Evolutionary conservation across 2,797 vertebrate species (phyloP), one percentile per base, ranked within the genome.

Genomic region (Melanotaenia boesemani): DNA sequence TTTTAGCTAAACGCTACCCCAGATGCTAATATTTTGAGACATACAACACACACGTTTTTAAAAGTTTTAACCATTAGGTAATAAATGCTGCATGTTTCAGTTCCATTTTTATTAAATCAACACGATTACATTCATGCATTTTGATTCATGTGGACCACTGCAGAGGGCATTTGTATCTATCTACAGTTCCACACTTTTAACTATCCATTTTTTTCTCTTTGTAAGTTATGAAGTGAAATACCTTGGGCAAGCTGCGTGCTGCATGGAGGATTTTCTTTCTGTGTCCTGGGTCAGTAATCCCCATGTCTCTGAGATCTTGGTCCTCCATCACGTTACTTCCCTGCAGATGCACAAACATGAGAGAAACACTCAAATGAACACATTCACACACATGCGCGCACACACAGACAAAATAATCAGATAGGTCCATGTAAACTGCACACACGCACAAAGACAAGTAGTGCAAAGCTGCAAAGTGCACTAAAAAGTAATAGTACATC

Each of bases 281-380:
- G 94, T 99, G 98, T 89, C 96, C 96, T 0, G 96, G 94, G 90
- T 99, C 97, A 1, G 93, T 93, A 82, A 99, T 97, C 52, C 98
- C 98, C 0, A 99, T 96, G 75, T 99, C 98, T 89, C 96, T 92
- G 70, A 99, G 95, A 88, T 99, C 98, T 80, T 97, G 97, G 83
- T 99, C 98, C 82, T 99, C 98, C 97, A 99, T 98, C 89, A 99
- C 96, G 76, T 98, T 98, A 91, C 92, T 93, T 82, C 95, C 95
- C 95, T 96, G 76, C 77, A 87, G 67, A 69, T 72, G 71, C 78
- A 88, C 52, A 91, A 77, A 92, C 54, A 82, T 65, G 72, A 77
- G 69, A 80, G 63, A 85, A 65, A 86, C 77, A 82, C 72, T 77
- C 85, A 88, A 77, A 86, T 82, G 89, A 87, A 88, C 82, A 70